Conservation (phyloP, 2,113 vertebrate species). For the Chaetodon trifascialis region DNA sequence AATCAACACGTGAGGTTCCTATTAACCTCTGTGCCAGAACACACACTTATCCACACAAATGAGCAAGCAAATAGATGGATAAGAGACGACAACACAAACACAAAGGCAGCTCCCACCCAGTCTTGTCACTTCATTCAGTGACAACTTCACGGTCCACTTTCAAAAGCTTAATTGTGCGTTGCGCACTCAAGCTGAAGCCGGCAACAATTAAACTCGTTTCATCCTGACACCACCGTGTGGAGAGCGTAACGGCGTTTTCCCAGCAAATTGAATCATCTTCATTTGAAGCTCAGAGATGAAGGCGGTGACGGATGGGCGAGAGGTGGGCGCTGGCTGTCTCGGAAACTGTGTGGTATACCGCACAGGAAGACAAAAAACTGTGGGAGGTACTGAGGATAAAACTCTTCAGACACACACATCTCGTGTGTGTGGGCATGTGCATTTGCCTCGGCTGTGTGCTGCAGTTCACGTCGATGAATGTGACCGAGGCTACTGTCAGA, state of each 20-base stretch:
- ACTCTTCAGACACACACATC: not conserved
- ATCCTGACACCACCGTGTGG: conserved; percentile 14
- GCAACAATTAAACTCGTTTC: conserved; percentile 30
- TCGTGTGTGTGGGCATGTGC: conserved; percentile 16
- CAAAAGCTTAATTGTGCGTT: conserved; percentile 36
- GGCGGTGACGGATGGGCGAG: conserved; percentile 28
- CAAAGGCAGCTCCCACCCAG: conserved; percentile 37
- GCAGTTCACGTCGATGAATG: conserved; percentile 8
- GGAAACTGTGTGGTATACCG: not conserved
- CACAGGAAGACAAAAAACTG: not conserved
- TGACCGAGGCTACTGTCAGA: conserved; percentile 9
- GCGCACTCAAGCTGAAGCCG: not conserved
- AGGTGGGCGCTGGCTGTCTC: conserved; percentile 24
- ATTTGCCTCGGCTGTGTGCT: conserved; percentile 10
- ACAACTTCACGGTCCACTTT: conserved; percentile 34
- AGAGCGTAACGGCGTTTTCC: not conserved
- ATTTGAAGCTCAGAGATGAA: conserved; percentile 25
- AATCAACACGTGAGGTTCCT: conserved; percentile 12
- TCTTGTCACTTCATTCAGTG: conserved; percentile 26
- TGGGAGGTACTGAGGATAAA: conserved; percentile 13
- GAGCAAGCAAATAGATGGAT: conserved; percentile 26
- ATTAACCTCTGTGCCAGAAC: conserved; percentile 11
- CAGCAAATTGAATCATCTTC: conserved; percentile 28
- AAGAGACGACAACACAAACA: conserved; percentile 19
- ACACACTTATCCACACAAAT: conserved; percentile 27